Evolutionary conservation across 2,797 vertebrate species (phyloP), one percentile per base, ranked within the genome.

Genomic region (Sebastes trivittatus): DNA sequence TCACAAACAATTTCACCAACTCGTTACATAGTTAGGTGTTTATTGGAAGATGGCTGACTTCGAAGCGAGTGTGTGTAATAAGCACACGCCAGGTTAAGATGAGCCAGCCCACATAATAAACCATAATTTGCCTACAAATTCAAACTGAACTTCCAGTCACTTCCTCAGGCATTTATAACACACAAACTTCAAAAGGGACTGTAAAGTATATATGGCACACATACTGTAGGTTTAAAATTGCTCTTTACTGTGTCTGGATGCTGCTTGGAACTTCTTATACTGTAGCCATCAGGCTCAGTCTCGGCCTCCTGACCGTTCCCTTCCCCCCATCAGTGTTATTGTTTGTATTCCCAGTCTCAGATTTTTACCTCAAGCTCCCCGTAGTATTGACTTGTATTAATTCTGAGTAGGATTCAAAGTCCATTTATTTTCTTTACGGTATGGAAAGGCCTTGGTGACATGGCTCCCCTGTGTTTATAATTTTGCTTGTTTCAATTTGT

Each of bases 1-100:
- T 95, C 92, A 94, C 94, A 95, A 95, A 95, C 93, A 93, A 94
- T 95, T 95, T 95, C 93, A 89, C 91, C 83, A 91, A 93, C 87
- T 93, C 89, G 91, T 94, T 95, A 93, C 84, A 76, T 85, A 90
- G 90, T 91, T 86, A 91, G 92, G 94, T 94, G 93, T 95, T 96
- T 95, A 95, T 94, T 94, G 94, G 93, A 89, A 94, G 93, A 94
- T 94, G 89, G 88, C 85, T 80, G 91, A 74, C 88, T 92, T 69
- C 25, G 74, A 85, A 85, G 87, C 90, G 84, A 82, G 61, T 74
- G 79, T 73, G 75, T 82, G 72, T 90, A 93, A 93, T 87, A 90
- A 87, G 91, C 93, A 87, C 88, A 84, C 82, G 72, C 84, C 86
- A 88, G 90, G 89, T 93, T 93, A 93, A 91, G 79, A 92, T 75